Conservation (phyloP, 1,140 invertebrate genomes). For the Lutraria rhynchaena region DNA sequence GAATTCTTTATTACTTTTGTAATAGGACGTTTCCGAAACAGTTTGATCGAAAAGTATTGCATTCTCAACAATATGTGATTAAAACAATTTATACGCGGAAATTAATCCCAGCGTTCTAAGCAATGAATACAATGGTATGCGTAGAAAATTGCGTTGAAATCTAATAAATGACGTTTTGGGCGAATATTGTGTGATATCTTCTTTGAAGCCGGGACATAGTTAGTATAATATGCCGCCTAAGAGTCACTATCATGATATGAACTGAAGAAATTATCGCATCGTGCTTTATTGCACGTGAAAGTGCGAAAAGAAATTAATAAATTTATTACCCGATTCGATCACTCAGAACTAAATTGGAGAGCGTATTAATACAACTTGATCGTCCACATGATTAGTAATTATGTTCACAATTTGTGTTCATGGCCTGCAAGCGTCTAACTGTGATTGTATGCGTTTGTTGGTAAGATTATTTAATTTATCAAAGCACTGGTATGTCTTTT, state of each 20-base stretch:
- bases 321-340: conserved; percentile 50
- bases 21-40: conserved; percentile 24
- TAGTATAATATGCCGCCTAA: no score
- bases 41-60: conserved; percentile 53
- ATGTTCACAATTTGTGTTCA: background rate
- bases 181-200: no score
- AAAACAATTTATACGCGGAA: conserved; percentile 60
- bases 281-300: conserved; percentile 45
- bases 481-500: no score
- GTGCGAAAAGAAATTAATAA: conserved; percentile 54
- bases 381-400: conserved; percentile 5
- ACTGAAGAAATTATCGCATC: conserved; percentile 53
- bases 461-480: no score
- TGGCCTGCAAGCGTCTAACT: no score
- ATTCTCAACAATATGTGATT: conserved; percentile 54
- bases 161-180: background rate
- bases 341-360: conserved; percentile 37
- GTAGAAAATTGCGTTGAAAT: conserved; percentile 39
- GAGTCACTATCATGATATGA: conserved; percentile 9
- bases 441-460: no score
- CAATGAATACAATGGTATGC: conserved; percentile 21
- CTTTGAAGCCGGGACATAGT: no score
- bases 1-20: conserved; percentile 40
- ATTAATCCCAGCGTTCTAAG: conserved; percentile 44
- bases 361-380: conserved; percentile 46